These are phyloP conservation scores for Folsomia manolachei DNA, from an alignment of 2,888 invertebrate genomes.

Conservation along the genomic window DNA sequence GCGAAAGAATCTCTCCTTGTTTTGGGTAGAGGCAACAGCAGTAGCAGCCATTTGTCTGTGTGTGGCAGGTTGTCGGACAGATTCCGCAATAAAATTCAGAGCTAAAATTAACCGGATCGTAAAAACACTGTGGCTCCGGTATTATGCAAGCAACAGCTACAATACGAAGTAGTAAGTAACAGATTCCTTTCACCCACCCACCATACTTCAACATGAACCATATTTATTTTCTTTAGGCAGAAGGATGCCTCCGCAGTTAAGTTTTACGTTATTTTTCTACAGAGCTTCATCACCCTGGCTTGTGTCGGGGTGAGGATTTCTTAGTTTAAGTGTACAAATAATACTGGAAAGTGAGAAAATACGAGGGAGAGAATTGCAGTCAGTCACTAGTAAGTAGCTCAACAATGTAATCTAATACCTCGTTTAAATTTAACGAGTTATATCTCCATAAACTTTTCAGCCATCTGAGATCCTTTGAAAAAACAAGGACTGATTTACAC, in stretches of 20 bases:
- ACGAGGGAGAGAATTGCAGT: not conserved
- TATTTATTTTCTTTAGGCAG: not conserved
- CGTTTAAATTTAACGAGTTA: constrained; percentile 19
- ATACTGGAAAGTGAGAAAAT: not conserved
- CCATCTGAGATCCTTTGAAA: constrained; percentile 1
- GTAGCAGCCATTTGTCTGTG: not conserved
- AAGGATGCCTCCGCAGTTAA: not conserved
- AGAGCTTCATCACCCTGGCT: constrained; percentile 6
- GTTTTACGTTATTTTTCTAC: not conserved
- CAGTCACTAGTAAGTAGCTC: too few relatives aligned
- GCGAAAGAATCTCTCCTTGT: too few relatives aligned
- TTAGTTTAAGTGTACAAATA: not conserved
- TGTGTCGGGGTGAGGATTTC: not conserved
- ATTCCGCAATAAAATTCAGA: constrained; percentile 3
- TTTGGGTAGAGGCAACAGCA: not conserved
- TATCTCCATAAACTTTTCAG: constrained; percentile 14
- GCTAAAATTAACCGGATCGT: constrained; percentile 14
- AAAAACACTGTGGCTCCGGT: not conserved
- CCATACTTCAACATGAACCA: not conserved
- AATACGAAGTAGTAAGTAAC: not conserved
- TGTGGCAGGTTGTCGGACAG: constrained; percentile 2
- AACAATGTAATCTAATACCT: constrained; percentile 12
- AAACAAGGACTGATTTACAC: constrained; percentile 21
- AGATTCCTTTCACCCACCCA: not conserved
- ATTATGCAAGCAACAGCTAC: not conserved